Base-by-base conservation (phyloP, 2,797 vertebrate species). In the Ibycter americanus region DNA sequence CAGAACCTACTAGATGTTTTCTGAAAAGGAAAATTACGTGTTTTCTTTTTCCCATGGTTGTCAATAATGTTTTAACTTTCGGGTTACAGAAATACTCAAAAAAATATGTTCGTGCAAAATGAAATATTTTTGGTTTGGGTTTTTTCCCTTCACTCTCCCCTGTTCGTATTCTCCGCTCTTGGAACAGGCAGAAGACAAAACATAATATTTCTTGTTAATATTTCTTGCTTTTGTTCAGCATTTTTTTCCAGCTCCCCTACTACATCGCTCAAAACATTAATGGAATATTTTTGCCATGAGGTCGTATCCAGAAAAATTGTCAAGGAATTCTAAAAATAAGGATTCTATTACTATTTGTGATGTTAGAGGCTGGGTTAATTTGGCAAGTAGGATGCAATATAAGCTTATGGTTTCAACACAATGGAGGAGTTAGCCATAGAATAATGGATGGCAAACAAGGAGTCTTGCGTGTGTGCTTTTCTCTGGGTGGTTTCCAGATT, bases 401-500 rank as follows among this genome's bases (percentile, higher is more conserved):
- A 68, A 87, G 65, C 31, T 63, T 68, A 42, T 40, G 38, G 68
- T 66, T 94, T 86, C 34, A 49, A 65, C 42, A 78, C 82, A 94
- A 26, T 52, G 62, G 84, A 81, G 58, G 78, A 86, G 27, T 73
- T 87, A 70, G 66, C 92, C 68, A 13, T 21, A 70, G 65, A 83
- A 51, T 81, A 96, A 91, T n/a, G 78, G 61, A 51, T 32, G 61
- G 54, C 34, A 89, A 93, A 76, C 38, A 68, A 85, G 25, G 42
- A 62, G 65, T 58, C 72, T 81, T 62, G 46, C 68, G 40, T 6
- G 34, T 63, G 55, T 32, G 46, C 67, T 78, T 80, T 89, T 83
- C 89, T 89, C 78, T 78, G 93, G 21, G 89, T 20, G 13, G 31
- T 94, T 95, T 94, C 89, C 92, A 95, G 74, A 55, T 91, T 83